Evolutionary conservation across 2,888 invertebrate genomes (phyloP), one percentile per base, ranked within the genome.

Genomic region (Eristalis arbustorum): DNA sequence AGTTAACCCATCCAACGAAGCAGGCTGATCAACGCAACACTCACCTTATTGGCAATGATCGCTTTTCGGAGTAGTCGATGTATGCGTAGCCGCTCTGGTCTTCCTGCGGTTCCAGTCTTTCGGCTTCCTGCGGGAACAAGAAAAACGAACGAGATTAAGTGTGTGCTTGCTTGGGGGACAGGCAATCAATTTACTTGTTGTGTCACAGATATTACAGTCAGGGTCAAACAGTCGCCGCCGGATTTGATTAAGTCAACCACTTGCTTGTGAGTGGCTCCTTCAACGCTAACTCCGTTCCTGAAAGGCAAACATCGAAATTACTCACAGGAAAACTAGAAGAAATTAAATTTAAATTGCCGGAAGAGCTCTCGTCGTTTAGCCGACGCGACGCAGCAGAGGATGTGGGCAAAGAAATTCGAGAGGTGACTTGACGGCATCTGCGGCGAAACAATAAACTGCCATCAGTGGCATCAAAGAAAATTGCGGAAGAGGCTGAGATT

Each of bases 201-300:
- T 89, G 98, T 98, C 83, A 98, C 98, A 88, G 98, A 98, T 91
- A 98, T 98, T 88, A 99, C 99, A 83, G 99, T 98, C 76, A 99
- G 95, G 28, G 98, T 98, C 88, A 99, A 95, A 88, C 97, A 97
- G 93, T 99, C 99, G 22, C 99, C 99, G 2, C 99, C 99, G 14
- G 99, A 98, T 93, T 99, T 99, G 91, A 99, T 99, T 89, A 99
- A 95, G 93, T 99, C 99, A 62, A 99, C 99, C 88, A 99, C 99
- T 94, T 99, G 99, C 91, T 99, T 98, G 93, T 99, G 99, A 57
- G 99, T 99, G n/a, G 99, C 96, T 68, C 99, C 99, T 94, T 99
- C 99, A 14, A 99, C 99, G 94, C 97, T 98, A 88, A 97, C 97
- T 89, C 97, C 97, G 95, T 99, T 99, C 89, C 99, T 98, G 94